Evolutionary conservation across 2,888 invertebrate genomes (phyloP).

Genomic region (Lydus trimaculatus): DNA sequence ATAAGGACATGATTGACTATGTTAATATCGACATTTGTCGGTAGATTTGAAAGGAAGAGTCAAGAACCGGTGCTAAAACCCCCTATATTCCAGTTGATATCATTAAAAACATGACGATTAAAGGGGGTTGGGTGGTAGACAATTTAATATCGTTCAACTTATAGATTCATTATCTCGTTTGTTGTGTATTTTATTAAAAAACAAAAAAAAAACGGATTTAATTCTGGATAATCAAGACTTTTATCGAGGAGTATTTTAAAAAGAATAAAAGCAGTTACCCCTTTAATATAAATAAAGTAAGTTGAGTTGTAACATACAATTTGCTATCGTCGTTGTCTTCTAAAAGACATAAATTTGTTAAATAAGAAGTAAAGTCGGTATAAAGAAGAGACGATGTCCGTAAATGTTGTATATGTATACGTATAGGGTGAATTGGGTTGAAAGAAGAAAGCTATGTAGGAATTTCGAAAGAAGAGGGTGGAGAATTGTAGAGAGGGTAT

Average conservation of each 20-base stretch:
- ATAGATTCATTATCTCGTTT: neutral
- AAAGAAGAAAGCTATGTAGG: conserved; percentile 36
- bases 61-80: conserved; percentile 51
- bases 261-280: conserved; percentile 28
- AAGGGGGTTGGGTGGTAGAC: neutral
- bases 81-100: conserved; percentile 48
- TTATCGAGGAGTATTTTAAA: conserved; percentile 42
- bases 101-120: conserved; percentile 23
- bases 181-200: neutral
- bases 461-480: conserved; percentile 40
- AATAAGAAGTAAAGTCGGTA: conserved; percentile 44
- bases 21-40: conserved; percentile 58
- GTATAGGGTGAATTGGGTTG: conserved; percentile 28
- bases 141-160: neutral
- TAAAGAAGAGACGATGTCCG: conserved; percentile 49
- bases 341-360: conserved; percentile 47
- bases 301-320: neutral
- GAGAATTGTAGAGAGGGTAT: neutral
- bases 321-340: conserved; percentile 14
- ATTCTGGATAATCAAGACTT: too few species aligned
- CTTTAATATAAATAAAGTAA: conserved; percentile 26
- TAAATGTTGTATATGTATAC: conserved; percentile 37
- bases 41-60: conserved; percentile 51
- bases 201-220: neutral
- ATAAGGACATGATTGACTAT: conserved; percentile 57